phyloP scores from a whole-genome alignment of 2,113 vertebrate species.

The Sinocyclocheilus rhinocerous region DNA sequence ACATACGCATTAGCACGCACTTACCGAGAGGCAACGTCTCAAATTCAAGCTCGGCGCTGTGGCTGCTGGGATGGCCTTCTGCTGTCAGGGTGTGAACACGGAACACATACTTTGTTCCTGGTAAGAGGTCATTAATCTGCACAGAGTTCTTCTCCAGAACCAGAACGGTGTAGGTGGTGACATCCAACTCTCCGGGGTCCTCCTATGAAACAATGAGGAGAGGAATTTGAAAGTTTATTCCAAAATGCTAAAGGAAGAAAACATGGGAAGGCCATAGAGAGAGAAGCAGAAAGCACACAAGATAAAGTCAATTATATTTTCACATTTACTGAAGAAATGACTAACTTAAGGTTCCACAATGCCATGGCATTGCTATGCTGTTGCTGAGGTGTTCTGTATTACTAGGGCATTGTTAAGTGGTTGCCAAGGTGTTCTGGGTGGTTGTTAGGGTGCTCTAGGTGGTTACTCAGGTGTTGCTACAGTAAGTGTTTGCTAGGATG shows the following conservation, averaged over 20 bases:
- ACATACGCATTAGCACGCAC: not conserved
- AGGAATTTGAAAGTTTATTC: not conserved
- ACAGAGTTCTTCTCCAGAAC: conserved; percentile 84
- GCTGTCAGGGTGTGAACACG: conserved; percentile 85
- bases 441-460: no score
- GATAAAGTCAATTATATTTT: not conserved
- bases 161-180: conserved; percentile 91
- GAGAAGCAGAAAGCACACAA: not conserved
- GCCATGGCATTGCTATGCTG: not conserved
- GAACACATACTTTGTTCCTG: conserved; percentile 85
- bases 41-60: conserved; percentile 85
- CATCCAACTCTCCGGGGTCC: conserved; percentile 77
- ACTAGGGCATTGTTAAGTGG: not conserved
- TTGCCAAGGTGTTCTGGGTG: no score
- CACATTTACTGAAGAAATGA: not conserved
- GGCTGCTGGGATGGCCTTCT: conserved; percentile 80
- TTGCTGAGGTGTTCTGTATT: not conserved
- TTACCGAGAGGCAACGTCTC: conserved; percentile 76
- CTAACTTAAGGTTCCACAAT: not conserved
- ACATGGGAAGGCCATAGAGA: not conserved
- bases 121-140: conserved; percentile 81
- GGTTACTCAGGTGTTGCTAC: no score
- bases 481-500: no score
- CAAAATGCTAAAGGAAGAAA: not conserved
- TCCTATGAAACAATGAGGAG: conserved; percentile 61